Percentiles rank a stretch among this genome's conserved stretches.
These are phyloP conservation scores for Ceyx cyanopectus DNA, from an alignment of 2,113 vertebrate species.

Conservation along the genomic window DNA sequence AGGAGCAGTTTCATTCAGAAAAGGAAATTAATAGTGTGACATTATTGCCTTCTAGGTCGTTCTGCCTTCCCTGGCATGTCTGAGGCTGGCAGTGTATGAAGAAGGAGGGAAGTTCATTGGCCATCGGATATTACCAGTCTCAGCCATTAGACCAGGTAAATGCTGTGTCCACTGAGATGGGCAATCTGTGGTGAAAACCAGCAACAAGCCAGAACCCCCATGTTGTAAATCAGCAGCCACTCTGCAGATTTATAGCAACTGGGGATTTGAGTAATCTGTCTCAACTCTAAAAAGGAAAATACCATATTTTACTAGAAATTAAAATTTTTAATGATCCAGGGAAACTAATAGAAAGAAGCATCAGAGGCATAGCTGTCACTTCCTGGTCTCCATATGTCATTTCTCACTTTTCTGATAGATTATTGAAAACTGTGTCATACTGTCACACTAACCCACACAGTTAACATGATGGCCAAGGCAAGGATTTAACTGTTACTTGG, in stretches of 20 bases:
- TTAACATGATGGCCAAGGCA: not conserved
- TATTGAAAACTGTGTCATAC: not conserved
- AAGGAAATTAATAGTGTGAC: not conserved
- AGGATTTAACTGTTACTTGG: not conserved
- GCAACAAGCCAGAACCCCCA: not conserved
- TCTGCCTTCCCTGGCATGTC: constrained; percentile 90
- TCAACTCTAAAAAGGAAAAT: not conserved
- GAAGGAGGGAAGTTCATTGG: constrained; percentile 98
- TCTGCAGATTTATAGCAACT: not conserved
- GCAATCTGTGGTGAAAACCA: not conserved
- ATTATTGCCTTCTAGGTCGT: constrained; percentile 82
- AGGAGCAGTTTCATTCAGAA: not conserved
- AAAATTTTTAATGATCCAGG: not conserved
- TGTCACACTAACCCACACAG: not conserved
- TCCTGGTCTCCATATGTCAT: not conserved
- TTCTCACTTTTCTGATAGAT: not conserved
- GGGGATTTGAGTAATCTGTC: not conserved
- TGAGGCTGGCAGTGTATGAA: constrained; percentile 95
- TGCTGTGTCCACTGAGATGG: not conserved
- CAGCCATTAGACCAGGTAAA: constrained; percentile 93
- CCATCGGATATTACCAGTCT: constrained; percentile 94
- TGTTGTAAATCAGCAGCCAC: not conserved
- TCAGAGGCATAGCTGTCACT: not conserved
- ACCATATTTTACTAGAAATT: not conserved
- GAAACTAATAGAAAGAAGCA: not conserved